Evolutionary conservation across 2,888 invertebrate species (phyloP), one percentile per base, ranked within the genome.

Genomic region (Drosophila testacea): DNA sequence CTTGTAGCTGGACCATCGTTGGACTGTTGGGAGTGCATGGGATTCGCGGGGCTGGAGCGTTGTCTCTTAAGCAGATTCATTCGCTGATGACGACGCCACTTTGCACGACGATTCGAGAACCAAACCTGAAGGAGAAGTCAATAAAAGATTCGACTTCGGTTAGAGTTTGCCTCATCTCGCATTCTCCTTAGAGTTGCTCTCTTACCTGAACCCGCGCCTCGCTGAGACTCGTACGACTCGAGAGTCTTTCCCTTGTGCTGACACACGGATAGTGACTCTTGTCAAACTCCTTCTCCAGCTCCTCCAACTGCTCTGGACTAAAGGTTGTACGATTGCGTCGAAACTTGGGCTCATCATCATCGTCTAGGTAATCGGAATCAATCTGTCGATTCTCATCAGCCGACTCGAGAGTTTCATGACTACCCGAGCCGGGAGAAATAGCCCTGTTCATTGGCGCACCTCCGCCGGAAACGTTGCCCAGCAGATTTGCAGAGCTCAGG

Each of bases 31-130:
- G 91, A 83, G 67, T 87, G 89, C 62, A 90, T 77, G 4, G 81
- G 77, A 69, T 82, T 85, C 47, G 87, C 85, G 66, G 92, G 92
- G 72, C 92, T 92, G 79, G 91, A 90, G 77, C 94, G 95, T 41
- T 86, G 85, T 89, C 96, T 95, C 94, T 97, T 97, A 93, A 97
- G 95, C 91, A 97, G 95, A 94, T 97, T 97, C 97, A 98, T 97
- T 93, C 98, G 96, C 94, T 98, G 98, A 93, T 98, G 98, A 91
- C 98, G 96, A 93, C 98, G 96, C 98, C 98, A 98, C 94, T 98
- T 98, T 93, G 98, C 98, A 94, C 98, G 96, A 95, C 98, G 97
- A 96, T 98, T 98, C 94, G 98, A 98, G 96, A 98, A 98, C 98
- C 98, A 98, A 95, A 98, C 98, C 98, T 98, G 55, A 2, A 22